A percentile compares a stretch with the other conserved stretches of the same genome.
These are phyloP conservation scores for Helogale parvula DNA, from an alignment of 2,113 vertebrate genomes.

Conservation along the genomic window DNA sequence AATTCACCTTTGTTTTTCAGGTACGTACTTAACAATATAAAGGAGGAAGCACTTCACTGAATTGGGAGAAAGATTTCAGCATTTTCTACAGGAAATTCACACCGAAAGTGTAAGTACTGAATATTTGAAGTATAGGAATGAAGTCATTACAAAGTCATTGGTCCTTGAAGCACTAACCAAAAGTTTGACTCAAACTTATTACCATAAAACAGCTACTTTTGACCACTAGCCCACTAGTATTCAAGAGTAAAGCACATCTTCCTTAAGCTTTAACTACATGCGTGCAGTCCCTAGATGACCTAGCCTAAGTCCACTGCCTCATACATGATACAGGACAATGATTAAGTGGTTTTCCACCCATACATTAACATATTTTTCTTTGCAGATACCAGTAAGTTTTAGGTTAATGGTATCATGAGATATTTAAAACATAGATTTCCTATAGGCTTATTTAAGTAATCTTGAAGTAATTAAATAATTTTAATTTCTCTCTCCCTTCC, in stretches of 20 bases:
- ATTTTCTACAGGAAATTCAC: neutral
- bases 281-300: neutral
- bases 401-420: neutral
- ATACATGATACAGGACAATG: neutral
- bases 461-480: neutral
- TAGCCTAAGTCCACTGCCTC: neutral
- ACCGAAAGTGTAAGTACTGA: neutral
- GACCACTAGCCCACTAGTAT: neutral
- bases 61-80: neutral
- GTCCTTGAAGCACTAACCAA: neutral
- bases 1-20: neutral
- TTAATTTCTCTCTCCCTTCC: neutral
- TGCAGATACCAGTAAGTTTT: neutral
- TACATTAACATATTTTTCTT: neutral
- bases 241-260: neutral
- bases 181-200: neutral
- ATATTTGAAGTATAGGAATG: neutral
- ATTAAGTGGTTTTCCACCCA: neutral
- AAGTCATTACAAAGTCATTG: neutral
- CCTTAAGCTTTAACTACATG: neutral
- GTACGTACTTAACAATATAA: neutral
- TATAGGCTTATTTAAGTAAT: neutral
- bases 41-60: neutral
- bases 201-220: neutral
- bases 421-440: neutral